phyloP scores from a whole-genome alignment of 1,140 invertebrate genomes.

The Cephus cinctus region DNA sequence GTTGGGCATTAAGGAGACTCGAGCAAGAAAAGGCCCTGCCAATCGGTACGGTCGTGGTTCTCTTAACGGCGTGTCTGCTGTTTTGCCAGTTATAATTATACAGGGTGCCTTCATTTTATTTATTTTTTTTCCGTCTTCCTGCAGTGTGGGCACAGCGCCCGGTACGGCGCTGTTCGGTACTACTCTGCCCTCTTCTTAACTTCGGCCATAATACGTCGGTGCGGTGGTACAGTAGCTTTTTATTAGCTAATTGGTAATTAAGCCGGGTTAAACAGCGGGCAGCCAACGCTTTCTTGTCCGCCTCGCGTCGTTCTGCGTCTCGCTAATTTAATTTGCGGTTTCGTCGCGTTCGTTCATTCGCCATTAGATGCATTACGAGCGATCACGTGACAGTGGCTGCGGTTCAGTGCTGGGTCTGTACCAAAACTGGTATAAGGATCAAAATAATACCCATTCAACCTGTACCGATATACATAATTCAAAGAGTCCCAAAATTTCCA shows the following conservation, averaged over 20 bases:
- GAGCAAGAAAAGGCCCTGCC: no score
- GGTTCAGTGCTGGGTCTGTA: no score
- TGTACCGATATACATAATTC: no score
- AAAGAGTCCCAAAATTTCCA: no score
- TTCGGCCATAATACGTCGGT: conserved; percentile 29
- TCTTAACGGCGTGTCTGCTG: conserved; percentile 30
- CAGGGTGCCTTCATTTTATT: conserved; percentile 21
- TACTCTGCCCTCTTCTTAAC: conserved; percentile 21
- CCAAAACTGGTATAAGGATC: no score
- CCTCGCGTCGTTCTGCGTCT: conserved; percentile 35
- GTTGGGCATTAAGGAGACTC: background rate
- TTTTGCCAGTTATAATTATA: conserved; percentile 51
- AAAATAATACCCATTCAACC: no score
- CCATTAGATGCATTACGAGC: background rate
- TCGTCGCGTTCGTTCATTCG: conserved; percentile 38
- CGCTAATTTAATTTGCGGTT: conserved; percentile 53
- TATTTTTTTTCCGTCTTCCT: conserved; percentile 29
- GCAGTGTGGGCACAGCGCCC: conserved; percentile 26
- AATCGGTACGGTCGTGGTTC: conserved; percentile 6
- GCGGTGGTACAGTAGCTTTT: conserved; percentile 37
- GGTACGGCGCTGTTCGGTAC: conserved; percentile 7
- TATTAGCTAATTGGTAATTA: conserved; percentile 54
- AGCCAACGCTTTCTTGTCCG: conserved; percentile 44
- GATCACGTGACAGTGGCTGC: background rate
- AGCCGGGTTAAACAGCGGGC: conserved; percentile 44